A percentile compares a stretch with the other conserved stretches of the same genome.
These are phyloP conservation scores for Tipula confusa DNA, from an alignment of 2,888 invertebrate species.

Conservation along the genomic window DNA sequence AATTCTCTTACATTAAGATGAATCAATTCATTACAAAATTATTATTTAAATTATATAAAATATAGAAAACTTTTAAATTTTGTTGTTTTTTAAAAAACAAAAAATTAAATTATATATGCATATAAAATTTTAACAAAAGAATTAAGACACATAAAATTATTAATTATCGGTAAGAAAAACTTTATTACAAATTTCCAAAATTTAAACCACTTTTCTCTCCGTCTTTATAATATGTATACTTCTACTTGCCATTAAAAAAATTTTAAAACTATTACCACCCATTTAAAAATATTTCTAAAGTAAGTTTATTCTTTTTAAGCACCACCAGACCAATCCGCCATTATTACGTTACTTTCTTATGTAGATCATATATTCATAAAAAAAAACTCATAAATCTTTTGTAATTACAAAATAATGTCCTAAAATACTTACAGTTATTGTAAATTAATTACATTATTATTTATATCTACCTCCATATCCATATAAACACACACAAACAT, in stretches of 20 bases:
- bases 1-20: slow-evolving; percentile 21
- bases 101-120: neutral
- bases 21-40: neutral
- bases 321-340: no score
- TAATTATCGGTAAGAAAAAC: slow-evolving; percentile 8
- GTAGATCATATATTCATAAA: neutral
- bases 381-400: neutral
- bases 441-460: neutral
- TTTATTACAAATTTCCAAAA: neutral
- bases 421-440: neutral
- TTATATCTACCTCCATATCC: neutral
- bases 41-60: neutral
- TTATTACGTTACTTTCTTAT: neutral
- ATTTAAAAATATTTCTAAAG: neutral
- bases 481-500: neutral
- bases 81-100: neutral
- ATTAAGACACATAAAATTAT: neutral
- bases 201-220: neutral
- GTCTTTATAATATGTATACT: neutral
- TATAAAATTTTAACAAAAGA: neutral
- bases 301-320: no score
- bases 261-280: neutral
- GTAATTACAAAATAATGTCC: neutral
- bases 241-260: neutral
- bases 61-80: neutral